These are phyloP conservation scores for Notothenia rossii DNA, from an alignment of 2,113 vertebrate genomes.

Conservation along the genomic window DNA sequence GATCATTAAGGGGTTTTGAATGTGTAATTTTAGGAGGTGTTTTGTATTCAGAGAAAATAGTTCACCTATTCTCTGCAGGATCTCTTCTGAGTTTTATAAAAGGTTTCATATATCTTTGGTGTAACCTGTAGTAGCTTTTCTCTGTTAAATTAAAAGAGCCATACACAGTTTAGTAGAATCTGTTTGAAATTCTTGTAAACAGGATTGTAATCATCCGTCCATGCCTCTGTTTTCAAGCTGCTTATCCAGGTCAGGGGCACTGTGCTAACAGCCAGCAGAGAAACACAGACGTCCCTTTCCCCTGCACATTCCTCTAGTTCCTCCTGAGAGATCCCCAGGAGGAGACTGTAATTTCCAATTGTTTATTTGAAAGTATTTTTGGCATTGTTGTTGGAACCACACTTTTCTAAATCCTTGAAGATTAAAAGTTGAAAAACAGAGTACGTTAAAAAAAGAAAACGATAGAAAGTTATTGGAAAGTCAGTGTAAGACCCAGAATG, in stretches of 20 bases:
- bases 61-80: neutral
- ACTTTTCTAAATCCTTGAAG: too few relatives aligned
- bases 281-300: slow-evolving; percentile 1
- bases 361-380: too few relatives aligned
- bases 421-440: too few relatives aligned
- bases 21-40: neutral
- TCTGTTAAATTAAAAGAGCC: neutral
- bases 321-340: too few relatives aligned
- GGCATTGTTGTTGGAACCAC: too few relatives aligned
- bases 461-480: slow-evolving; percentile 10
- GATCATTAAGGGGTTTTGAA: neutral
- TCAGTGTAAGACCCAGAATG: neutral
- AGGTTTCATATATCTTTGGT: neutral
- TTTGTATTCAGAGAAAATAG: neutral
- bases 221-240: slow-evolving; percentile 36
- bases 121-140: neutral
- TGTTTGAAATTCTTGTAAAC: slow-evolving; percentile 36
- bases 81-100: neutral
- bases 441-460: too few relatives aligned
- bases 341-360: too few relatives aligned
- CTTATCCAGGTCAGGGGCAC: slow-evolving; percentile 31
- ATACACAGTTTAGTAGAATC: neutral
- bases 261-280: neutral
- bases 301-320: neutral
- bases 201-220: slow-evolving; percentile 23